Evolutionary conservation across 37 sponge, comb jelly and placozoan genomes (phyloP).

Genomic region (Beroe ovata): DNA sequence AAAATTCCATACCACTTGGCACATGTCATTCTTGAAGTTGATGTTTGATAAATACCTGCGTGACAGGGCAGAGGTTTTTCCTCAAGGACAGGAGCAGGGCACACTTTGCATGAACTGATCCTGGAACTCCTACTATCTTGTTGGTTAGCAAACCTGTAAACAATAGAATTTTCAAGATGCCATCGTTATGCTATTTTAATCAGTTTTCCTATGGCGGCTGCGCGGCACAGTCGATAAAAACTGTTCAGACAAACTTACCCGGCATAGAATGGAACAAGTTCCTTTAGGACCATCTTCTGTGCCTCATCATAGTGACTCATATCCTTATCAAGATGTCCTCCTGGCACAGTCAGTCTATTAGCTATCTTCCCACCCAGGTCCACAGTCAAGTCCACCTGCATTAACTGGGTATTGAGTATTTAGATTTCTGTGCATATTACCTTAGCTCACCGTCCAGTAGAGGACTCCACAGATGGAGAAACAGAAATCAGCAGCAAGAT

Average conservation of each 20-base stretch:
- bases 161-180: too few relatives aligned
- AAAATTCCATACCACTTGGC: too few relatives aligned
- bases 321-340: conserved; percentile 56
- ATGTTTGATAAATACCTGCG: too few relatives aligned
- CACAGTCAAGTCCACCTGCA: conserved; percentile 58
- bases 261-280: conserved; percentile 63
- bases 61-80: not conserved
- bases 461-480: too few relatives aligned
- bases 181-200: too few relatives aligned
- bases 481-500: not conserved
- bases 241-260: conserved; percentile 6
- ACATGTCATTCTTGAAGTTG: too few relatives aligned
- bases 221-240: too few relatives aligned
- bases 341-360: conserved; percentile 4
- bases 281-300: conserved; percentile 66
- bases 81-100: not conserved
- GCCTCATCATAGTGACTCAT: conserved; percentile 66
- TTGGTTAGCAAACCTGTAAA: conserved; percentile 47
- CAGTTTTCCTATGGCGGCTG: too few relatives aligned
- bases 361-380: conserved; percentile 43
- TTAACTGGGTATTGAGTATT: not conserved
- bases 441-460: too few relatives aligned
- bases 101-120: conserved; percentile 29
- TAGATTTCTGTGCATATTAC: not conserved
- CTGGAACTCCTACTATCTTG: not conserved